Conservation (phyloP, 1,140 invertebrate species). For the Melitaea cinxia region DNA sequence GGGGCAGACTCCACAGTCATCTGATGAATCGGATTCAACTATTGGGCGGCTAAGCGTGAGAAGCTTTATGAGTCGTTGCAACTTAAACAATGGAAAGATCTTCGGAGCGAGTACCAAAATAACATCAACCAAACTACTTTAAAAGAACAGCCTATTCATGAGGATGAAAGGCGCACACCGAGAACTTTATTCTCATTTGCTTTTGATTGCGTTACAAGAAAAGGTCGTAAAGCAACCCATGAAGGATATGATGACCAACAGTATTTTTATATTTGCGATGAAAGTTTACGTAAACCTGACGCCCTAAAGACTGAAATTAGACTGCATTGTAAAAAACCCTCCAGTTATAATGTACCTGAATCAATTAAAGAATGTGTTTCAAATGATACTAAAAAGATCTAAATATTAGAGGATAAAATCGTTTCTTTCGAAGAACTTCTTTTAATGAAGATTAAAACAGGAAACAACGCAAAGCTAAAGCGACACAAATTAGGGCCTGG, state of each 20-base stretch:
- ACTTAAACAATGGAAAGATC: slow-evolving; percentile 5
- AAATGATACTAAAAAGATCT: slow-evolving; percentile 6
- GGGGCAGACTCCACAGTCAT: no score
- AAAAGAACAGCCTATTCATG: slow-evolving; percentile 1
- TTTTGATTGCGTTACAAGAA: slow-evolving; percentile 4
- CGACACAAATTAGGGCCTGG: slow-evolving; percentile 4
- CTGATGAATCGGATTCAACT: no score
- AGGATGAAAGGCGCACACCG: slow-evolving; percentile 3
- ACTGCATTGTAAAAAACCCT: slow-evolving; percentile 4
- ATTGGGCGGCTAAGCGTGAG: no score
- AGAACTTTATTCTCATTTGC: slow-evolving; percentile 5
- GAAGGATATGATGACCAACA: slow-evolving; percentile 3
- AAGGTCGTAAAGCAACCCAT: slow-evolving; percentile 2
- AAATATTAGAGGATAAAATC: slow-evolving; percentile 5
- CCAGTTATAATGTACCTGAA: slow-evolving; percentile 3
- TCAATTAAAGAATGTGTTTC: slow-evolving; percentile 2
- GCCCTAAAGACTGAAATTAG: not conserved
- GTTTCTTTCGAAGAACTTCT: slow-evolving; percentile 3
- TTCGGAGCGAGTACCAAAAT: not conserved
- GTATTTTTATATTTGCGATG: slow-evolving; percentile 5
- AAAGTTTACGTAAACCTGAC: slow-evolving; percentile 1
- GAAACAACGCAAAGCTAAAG: slow-evolving; percentile 5
- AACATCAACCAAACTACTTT: slow-evolving; percentile 3
- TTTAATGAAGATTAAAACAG: slow-evolving; percentile 5
- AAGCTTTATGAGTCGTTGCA: slow-evolving; percentile 3